Evolutionary conservation across 2,797 vertebrate genomes (phyloP).

Genomic region (Falco columbarius): DNA sequence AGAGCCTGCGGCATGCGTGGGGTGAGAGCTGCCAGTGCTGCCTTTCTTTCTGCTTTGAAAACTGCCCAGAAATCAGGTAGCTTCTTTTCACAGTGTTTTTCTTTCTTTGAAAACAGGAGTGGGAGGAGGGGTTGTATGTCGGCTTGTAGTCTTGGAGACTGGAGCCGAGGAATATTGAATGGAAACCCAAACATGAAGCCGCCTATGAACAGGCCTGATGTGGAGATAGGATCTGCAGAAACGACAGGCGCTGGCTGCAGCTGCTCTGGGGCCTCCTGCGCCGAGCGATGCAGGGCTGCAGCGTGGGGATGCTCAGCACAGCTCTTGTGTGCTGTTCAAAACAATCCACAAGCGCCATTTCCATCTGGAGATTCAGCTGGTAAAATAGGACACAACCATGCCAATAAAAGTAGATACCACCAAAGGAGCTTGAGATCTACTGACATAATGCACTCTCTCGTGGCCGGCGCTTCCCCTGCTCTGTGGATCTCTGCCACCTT

Average conservation of each 20-base stretch:
- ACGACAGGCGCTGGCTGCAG: background rate
- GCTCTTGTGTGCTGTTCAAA: fast-evolving
- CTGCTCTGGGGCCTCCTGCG: background rate
- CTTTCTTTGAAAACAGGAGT: conserved; percentile 55
- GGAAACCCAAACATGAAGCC: conserved; percentile 45
- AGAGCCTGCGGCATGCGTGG: fast-evolving
- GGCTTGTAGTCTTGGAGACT: conserved; percentile 58
- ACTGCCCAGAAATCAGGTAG: background rate
- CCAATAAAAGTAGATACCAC: fast-evolving
- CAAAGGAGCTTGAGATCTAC: fast-evolving
- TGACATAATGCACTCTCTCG: fast-evolving
- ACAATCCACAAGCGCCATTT: fast-evolving
- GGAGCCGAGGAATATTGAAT: conserved; percentile 36
- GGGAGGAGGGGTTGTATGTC: conserved; percentile 53
- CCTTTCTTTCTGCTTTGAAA: background rate
- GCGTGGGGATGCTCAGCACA: fast-evolving
- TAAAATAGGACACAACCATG: fast-evolving
- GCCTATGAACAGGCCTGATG: background rate
- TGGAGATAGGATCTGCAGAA: background rate
- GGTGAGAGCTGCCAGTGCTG: background rate
- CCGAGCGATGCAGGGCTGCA: fast-evolving
- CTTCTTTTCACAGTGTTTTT: conserved; percentile 45
- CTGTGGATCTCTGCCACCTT: fast-evolving
- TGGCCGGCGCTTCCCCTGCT: background rate
- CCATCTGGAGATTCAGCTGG: background rate